These are phyloP conservation scores for Emydura subglobosa DNA, from an alignment of 2,113 vertebrate species.

Conservation along the genomic window DNA sequence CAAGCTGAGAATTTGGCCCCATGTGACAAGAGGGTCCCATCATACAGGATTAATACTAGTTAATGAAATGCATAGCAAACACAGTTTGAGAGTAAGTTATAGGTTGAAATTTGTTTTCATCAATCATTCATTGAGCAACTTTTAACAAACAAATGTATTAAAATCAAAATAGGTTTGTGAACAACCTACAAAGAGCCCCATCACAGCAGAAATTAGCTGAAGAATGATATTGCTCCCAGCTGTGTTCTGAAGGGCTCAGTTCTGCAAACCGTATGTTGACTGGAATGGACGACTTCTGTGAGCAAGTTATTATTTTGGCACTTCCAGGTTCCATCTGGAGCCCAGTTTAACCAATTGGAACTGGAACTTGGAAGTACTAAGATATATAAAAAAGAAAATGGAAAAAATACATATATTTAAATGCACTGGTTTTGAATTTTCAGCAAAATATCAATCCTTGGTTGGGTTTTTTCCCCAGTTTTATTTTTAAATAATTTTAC, in stretches of 20 bases:
- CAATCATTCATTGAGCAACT: background rate
- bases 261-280: constrained; percentile 43
- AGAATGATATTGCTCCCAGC: background rate
- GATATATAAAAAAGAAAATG: background rate
- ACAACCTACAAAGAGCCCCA: background rate
- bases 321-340: background rate
- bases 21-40: fast-evolving
- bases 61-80: background rate
- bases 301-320: background rate
- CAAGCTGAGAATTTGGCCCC: background rate
- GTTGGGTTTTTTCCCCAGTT: background rate
- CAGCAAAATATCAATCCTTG: background rate
- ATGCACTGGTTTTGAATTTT: background rate
- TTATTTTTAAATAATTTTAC: background rate
- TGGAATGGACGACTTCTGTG: background rate
- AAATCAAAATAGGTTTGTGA: background rate
- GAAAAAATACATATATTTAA: background rate
- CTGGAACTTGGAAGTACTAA: background rate
- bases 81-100: background rate
- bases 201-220: constrained; percentile 14
- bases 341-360: background rate
- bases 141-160: background rate
- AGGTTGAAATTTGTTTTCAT: background rate
- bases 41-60: background rate
- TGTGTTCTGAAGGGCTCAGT: background rate